Conservation (phyloP, 1,140 invertebrate genomes). For the Leptinotarsa undecemlineata region DNA sequence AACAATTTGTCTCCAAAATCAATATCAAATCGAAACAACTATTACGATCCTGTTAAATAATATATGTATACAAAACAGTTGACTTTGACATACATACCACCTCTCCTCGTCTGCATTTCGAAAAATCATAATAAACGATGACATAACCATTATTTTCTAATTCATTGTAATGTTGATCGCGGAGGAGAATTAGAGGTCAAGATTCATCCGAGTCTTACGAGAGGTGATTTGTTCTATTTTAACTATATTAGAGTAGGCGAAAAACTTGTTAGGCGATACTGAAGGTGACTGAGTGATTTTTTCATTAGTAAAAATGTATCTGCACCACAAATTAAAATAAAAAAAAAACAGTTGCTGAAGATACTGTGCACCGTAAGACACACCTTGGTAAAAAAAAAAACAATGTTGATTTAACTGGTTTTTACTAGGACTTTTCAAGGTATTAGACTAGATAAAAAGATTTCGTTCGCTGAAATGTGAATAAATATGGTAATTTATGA, state of each 20-base stretch:
- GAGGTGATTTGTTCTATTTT: neutral
- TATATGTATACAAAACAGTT: neutral
- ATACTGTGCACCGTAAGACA: too few relatives aligned
- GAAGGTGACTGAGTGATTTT: neutral
- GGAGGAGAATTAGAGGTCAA: slow-evolving; percentile 2
- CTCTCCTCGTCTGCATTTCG: neutral
- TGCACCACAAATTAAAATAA: too few relatives aligned
- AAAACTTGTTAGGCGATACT: neutral
- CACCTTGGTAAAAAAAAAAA: too few relatives aligned
- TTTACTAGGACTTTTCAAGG: too few relatives aligned
- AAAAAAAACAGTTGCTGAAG: too few relatives aligned
- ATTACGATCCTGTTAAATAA: slow-evolving; percentile 8
- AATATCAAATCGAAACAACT: neutral
- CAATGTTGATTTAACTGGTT: too few relatives aligned
- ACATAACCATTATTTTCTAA: slow-evolving; percentile 1
- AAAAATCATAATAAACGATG: neutral
- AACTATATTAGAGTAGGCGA: neutral
- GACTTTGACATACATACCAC: neutral
- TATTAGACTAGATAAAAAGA: too few relatives aligned
- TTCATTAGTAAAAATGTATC: too few relatives aligned
- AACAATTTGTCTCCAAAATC: neutral
- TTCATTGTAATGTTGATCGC: neutral
- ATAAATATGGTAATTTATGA: too few relatives aligned
- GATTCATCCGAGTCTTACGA: slow-evolving; percentile 1
- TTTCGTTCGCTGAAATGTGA: too few relatives aligned